These are phyloP conservation scores for Epirrita christyi DNA, from an alignment of 2,888 invertebrate genomes.

Conservation along the genomic window DNA sequence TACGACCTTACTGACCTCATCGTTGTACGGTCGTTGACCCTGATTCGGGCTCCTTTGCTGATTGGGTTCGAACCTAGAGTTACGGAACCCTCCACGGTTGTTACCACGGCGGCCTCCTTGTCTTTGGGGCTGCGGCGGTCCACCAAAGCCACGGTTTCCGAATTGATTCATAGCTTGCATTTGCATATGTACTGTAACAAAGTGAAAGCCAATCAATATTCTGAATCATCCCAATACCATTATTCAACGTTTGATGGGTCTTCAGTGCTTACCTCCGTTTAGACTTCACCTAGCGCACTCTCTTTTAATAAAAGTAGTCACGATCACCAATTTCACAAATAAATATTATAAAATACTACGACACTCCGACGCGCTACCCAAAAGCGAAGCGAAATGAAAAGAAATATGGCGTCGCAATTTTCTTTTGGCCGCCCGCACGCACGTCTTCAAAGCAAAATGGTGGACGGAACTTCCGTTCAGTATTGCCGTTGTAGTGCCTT, in stretches of 20 bases:
- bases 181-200: slow-evolving; percentile 58
- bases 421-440: too few relatives aligned
- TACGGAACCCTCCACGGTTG: slow-evolving; percentile 71
- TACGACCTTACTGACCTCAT: slow-evolving; percentile 46
- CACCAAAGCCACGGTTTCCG: slow-evolving; percentile 78
- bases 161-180: slow-evolving; percentile 78
- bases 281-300: background rate
- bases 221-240: background rate
- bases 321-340: background rate
- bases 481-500: too few relatives aligned
- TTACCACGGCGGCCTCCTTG: slow-evolving; percentile 71
- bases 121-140: slow-evolving; percentile 78
- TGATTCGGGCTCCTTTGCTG: slow-evolving; percentile 48
- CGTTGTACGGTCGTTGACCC: slow-evolving; percentile 69
- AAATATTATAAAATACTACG: background rate
- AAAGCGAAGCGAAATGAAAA: background rate
- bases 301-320: background rate
- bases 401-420: background rate
- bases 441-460: too few relatives aligned
- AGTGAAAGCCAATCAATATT: slow-evolving; percentile 18
- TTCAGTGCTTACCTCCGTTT: background rate
- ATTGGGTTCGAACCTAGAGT: slow-evolving; percentile 73
- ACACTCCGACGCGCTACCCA: background rate
- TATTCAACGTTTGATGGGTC: background rate
- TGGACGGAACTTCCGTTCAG: too few relatives aligned